Percentiles rank a stretch among this genome's conserved stretches.
Evolutionary conservation across 2,113 vertebrate species (phyloP).

Genomic region (Ammodytes marinus): DNA sequence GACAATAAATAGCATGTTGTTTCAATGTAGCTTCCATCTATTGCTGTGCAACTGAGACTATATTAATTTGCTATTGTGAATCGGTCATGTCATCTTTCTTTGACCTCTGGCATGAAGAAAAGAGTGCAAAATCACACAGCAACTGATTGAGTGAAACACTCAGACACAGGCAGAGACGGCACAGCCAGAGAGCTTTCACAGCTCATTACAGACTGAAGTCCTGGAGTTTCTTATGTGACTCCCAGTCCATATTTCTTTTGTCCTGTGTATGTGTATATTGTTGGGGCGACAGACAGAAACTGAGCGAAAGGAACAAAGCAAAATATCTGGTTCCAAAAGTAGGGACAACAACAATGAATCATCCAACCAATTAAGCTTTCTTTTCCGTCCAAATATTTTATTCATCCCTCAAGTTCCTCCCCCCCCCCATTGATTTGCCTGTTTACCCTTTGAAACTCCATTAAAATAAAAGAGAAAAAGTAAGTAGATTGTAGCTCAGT

Average conservation of each 20-base stretch:
- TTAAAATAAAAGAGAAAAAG: slow-evolving; percentile 38
- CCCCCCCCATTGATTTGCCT: slow-evolving; percentile 31
- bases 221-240: slow-evolving; percentile 54
- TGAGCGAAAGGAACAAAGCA: slow-evolving; percentile 19
- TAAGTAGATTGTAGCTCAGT: slow-evolving; percentile 44
- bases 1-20: neutral
- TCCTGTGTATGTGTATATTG: slow-evolving; percentile 41
- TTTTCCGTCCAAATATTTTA: slow-evolving; percentile 1
- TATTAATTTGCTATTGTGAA: neutral
- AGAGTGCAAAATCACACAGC: slow-evolving; percentile 31
- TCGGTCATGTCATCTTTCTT: slow-evolving; percentile 22
- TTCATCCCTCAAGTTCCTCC: slow-evolving; percentile 32
- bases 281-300: slow-evolving; percentile 37
- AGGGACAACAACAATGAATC: slow-evolving; percentile 35
- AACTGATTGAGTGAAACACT: slow-evolving; percentile 54
- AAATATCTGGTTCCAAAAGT: slow-evolving; percentile 35
- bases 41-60: neutral
- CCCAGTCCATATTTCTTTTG: slow-evolving; percentile 34
- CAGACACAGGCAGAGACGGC: slow-evolving; percentile 16
- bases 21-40: neutral
- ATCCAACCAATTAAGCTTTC: slow-evolving; percentile 45
- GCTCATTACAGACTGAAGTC: slow-evolving; percentile 62
- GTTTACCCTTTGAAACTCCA: slow-evolving; percentile 46
- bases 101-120: slow-evolving; percentile 28
- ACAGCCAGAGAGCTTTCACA: slow-evolving; percentile 60